Base-by-base conservation (phyloP, 2,888 invertebrate species). In the Prionchulus punctatus region DNA sequence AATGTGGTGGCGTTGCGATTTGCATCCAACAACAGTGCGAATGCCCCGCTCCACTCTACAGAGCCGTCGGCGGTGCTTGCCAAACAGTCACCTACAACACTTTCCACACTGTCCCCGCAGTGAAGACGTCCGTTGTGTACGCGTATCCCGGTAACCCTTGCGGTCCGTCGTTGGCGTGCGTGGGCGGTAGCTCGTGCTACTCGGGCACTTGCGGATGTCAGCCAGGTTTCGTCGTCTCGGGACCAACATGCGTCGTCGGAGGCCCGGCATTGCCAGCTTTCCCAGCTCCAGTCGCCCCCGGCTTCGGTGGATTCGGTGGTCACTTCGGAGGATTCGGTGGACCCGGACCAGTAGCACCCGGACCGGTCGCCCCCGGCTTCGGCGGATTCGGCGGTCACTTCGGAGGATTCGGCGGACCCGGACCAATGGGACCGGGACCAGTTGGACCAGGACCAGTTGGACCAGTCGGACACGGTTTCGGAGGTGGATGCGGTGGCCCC, bases 1-100 rank as follows among this genome's bases (percentile, higher is more conserved):
- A 26, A 7, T 49, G 50, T 21, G 12, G 12, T 7, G 30, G 50
- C 50, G 50, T 49, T 26, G 85, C 48, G 83, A 83, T 25, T 30
- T 49, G 50, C 50, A 12, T 28, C 28, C 50, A 30, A 49, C 12
- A 26, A 26, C 26, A 28, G 7, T 49, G 50, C 30, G 28, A 49
- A 30, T 49, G 50, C 30, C 50, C 50, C 4, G 50, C 50, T 15
- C 50, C 50, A 28, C 23, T 49, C 28, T 49, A 49, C 21, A 49
- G 27, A 49, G 50, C 50, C 7, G 50, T 49, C 4, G 50, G 50
- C 4, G 50, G 50, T 4, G 28, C 27, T 23, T 49, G 50, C 50
- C 50, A 49, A 26, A 26, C 21, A 21, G 12, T 15, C 50, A 28
- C 30, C 50, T 18, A 18, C 30, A 49, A 49, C 50, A 49, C 26